Base-by-base conservation (phyloP, 2,113 vertebrate genomes). In the Geococcyx californianus region DNA sequence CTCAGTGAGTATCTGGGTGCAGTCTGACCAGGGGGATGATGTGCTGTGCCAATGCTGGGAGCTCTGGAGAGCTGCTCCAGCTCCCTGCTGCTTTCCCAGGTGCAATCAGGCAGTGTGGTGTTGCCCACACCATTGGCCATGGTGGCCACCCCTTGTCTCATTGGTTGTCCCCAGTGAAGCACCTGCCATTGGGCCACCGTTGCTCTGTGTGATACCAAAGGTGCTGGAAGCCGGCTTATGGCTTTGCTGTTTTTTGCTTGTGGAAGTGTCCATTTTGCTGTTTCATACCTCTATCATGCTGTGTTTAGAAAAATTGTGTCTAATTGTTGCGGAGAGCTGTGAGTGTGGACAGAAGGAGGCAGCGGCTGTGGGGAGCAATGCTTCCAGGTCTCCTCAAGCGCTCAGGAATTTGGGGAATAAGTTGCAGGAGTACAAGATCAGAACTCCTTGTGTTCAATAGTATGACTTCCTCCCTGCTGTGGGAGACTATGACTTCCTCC, bases 141-240 rank as follows among this genome's bases (percentile, higher is more conserved):
- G 28, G 52, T 6, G 3, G n/a, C n/a, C 0, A 1, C 9, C 24
- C 25, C 60, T 9, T 1, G 0, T 9, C 42, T 66, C 42, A 8
- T 25, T 1, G 4, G 54, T 7, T 6, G 18, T 49, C 47, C 58
- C 34, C 2, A 0, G 63, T 4, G 14, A 20, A 17, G 68, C 2
- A 1, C 55, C 28, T 11, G 45, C 26, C 1, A 29, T 9, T 0
- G 1, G 16, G 66, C 20, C 18, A 3, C 58, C 54, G 54, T 64
- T 1, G 0, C 29, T 13, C 4, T 1, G 1, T 13, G 17, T 1
- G 2, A 16, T 10, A 4, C 26, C 17, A 51, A 1, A 0, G 1
- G 20, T 15, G 23, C 7, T 54, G 23, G 8, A 6, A 18, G 13
- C 33, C 1, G 6, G 9, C 40, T 24, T 16, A 10, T 1, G 3